A percentile compares a stretch with the other conserved stretches of the same genome.
Conservation (phyloP, 2,113 vertebrate species). For the Scomber scombrus region DNA sequence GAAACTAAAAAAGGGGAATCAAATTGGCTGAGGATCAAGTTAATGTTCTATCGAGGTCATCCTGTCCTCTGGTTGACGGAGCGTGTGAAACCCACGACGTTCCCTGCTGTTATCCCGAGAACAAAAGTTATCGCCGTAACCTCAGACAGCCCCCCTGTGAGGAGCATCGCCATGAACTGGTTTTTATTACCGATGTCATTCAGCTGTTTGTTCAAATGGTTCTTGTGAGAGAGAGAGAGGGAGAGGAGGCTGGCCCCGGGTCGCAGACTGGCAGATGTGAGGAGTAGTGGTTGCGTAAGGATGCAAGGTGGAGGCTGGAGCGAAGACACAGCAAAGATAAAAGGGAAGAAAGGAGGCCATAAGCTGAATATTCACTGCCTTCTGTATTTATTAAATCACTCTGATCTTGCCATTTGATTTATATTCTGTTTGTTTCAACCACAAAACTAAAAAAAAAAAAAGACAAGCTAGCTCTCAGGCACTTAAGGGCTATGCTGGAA, state of each 20-base stretch:
- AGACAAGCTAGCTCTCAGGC: background rate
- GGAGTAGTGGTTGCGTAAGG: constrained; percentile 10
- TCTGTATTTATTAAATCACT: constrained; percentile 43
- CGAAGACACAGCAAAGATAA: constrained; percentile 30
- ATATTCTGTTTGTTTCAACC: constrained; percentile 49
- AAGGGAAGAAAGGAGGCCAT: constrained; percentile 18
- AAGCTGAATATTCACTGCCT: constrained; percentile 34
- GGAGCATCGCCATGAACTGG: background rate
- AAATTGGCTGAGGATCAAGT: constrained; percentile 33
- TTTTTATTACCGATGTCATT: constrained; percentile 49
- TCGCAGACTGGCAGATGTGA: constrained; percentile 41
- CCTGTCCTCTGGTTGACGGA: constrained; percentile 22
- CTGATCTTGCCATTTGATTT: constrained; percentile 42
- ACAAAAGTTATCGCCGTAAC: constrained; percentile 36
- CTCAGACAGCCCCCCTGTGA: constrained; percentile 7
- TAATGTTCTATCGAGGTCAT: constrained; percentile 56
- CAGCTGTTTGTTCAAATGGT: constrained; percentile 43
- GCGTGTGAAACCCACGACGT: constrained; percentile 6
- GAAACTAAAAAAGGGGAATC: too few relatives aligned
- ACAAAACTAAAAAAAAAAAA: constrained; percentile 13
- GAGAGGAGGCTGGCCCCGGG: background rate
- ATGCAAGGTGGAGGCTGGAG: constrained; percentile 19
- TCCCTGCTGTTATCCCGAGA: constrained; percentile 30
- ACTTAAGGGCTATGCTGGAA: background rate
- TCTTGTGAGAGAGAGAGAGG: background rate